Evolutionary conservation across 2,888 invertebrate genomes (phyloP), one percentile per base, ranked within the genome.

Genomic region (Pammene aurita): DNA sequence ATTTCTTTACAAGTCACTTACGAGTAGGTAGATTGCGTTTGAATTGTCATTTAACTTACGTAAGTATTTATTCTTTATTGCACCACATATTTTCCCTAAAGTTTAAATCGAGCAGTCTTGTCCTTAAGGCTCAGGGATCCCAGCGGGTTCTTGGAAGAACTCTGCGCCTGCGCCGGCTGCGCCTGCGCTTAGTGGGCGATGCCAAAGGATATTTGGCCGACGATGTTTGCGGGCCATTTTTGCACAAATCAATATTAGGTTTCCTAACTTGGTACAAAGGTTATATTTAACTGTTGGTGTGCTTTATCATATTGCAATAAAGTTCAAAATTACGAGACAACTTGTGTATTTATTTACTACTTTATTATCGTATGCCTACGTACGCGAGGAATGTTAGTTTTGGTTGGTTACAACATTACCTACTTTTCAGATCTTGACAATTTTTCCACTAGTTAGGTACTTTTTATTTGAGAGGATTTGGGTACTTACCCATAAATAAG

Each of bases 161-260:
- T 42, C 50, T 52, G 42, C 52, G 10, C 41, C 16, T 11, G n/a
- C 18, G 57, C n/a, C 14, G 54, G 5, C 50, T 52, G 42, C 52
- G 10, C 41, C 16, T 11, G n/a, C 18, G 57, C n/a, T 26, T 42
- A 11, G 58, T 67, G 55, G 61, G 67, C 46, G 55, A 55, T 13
- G 54, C 50, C 44, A 18, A 14, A 50, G 64, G 50, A 68, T 68
- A 57, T 63, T 57, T 57, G 63, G 56, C 38, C 34, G 16, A 10
- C 18, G 26, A 4, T 65, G 46, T 69, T 69, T 65, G 60, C 46
- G 0, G 4, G 44, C 65, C 60, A 60, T 69, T 52, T 69, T 69
- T 54, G 64, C 58, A 34, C 16, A 46, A 16, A 69, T 65, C 18
- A 64, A 69, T 60, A 64, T 65, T 58, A 34, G 16, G 52, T 52